These are phyloP conservation scores for Plebejus argus DNA, from an alignment of 2,888 invertebrate genomes.

Conservation along the genomic window DNA sequence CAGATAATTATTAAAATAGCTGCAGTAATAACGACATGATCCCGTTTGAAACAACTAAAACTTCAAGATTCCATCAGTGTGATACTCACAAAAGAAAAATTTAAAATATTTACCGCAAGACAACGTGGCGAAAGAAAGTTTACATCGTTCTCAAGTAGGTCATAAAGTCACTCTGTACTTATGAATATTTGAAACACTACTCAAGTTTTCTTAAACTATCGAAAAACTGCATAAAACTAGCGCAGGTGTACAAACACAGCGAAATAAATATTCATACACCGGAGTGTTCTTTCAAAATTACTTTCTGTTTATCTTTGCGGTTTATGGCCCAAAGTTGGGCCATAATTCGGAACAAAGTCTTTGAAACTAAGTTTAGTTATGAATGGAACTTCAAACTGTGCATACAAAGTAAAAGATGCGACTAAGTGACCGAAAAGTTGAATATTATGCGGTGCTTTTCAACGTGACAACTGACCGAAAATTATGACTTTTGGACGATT, in stretches of 20 bases:
- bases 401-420: constrained; percentile 12
- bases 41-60: background rate
- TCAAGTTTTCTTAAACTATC: constrained; percentile 44
- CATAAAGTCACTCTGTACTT: constrained; percentile 35
- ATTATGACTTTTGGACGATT: constrained; percentile 19
- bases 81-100: background rate
- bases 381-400: constrained; percentile 5
- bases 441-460: background rate
- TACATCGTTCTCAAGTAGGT: constrained; percentile 22
- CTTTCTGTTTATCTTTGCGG: constrained; percentile 38
- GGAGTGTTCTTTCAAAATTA: constrained; percentile 42
- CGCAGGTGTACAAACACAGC: constrained; percentile 49
- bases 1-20: background rate
- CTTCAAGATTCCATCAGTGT: background rate
- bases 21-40: too few species aligned
- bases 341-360: constrained; percentile 35
- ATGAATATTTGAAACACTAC: constrained; percentile 41
- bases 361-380: constrained; percentile 24
- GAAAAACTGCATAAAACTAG: constrained; percentile 50
- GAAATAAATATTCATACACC: constrained; percentile 50
- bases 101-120: background rate
- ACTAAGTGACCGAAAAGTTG: constrained; percentile 26
- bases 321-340: constrained; percentile 33
- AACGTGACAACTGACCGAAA: constrained; percentile 12
- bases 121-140: background rate